Evolutionary conservation across 2,888 invertebrate genomes (phyloP), one percentile per base, ranked within the genome.

Genomic region (Leistus spinibarbis): DNA sequence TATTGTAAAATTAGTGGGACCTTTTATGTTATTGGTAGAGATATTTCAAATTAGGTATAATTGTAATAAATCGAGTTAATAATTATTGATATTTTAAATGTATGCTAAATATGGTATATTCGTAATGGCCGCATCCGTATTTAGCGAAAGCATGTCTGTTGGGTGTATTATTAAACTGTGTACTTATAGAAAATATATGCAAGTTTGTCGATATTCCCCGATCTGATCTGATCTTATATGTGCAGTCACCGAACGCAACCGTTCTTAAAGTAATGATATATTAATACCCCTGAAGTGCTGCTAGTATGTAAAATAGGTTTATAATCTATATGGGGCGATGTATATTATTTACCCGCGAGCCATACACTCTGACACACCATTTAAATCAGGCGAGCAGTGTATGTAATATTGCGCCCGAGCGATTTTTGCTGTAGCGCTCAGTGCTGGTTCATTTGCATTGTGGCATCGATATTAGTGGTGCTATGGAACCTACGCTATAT

Each of bases 241-340:
- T 23, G 27, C 27, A 19, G 9, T 53, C 68, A 62, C n/a, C 22
- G 27, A 16, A 17, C 9, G 23, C 66, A 13, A 66, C 19, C 66
- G 64, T 53, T 83, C 81, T 81, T 82, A 82, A 82, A 81, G 83
- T 84, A 84, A 84, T 85, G 84, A 84, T 84, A 84, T 84, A 85
- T 84, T 84, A 83, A 82, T 83, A 82, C 80, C 83, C 82, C 79
- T 81, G 82, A 82, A 82, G 74, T 83, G 84, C 84, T 85, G 84
- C 85, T 84, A 84, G 84, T 85, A 85, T 85, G 84, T 84, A 85
- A 84, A 85, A 84, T 84, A 84, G 83, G 83, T 83, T 82, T 80
- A 82, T 84, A 84, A 84, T 84, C 84, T 83, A 83, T 83, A 84
- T 83, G 82, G 83, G 82, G 82, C 83, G 81, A 81, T 83, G 82